phyloP scores from a whole-genome alignment of 2,797 vertebrate genomes.

The Spheniscus humboldti region DNA sequence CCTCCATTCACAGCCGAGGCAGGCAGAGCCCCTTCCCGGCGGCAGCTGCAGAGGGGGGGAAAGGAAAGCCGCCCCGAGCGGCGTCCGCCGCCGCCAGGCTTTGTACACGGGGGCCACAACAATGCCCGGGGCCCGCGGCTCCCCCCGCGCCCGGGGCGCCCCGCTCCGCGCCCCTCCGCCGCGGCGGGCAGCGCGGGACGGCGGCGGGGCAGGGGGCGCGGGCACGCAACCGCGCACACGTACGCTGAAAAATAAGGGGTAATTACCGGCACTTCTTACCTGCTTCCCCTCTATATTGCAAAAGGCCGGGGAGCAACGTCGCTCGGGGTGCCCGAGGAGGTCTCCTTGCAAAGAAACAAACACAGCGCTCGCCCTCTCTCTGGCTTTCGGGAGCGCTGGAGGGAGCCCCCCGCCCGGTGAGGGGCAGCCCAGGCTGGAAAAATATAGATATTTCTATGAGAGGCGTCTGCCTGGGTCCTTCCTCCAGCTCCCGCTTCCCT shows the following conservation, averaged over 20 bases:
- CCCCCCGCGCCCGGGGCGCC: background rate
- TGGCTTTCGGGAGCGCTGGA: background rate
- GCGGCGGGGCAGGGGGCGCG: conserved; percentile 22
- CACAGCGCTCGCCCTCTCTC: background rate
- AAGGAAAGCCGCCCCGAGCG: background rate
- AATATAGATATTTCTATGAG: background rate
- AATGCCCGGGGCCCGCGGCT: conserved; percentile 47
- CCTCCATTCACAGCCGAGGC: conserved; percentile 21
- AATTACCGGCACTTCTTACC: conserved; percentile 59
- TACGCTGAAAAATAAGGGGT: background rate
- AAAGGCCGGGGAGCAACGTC: conserved; percentile 62
- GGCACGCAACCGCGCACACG: background rate
- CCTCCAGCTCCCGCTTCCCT: conserved; percentile 42
- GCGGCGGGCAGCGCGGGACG: conserved; percentile 52
- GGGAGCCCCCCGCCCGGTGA: conserved; percentile 14
- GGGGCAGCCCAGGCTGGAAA: conserved; percentile 38
- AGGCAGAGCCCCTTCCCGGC: conserved; percentile 43
- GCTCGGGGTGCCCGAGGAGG: conserved; percentile 5
- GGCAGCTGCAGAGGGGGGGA: background rate
- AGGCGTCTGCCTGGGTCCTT: conserved; percentile 49
- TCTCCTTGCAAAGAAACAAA: conserved; percentile 49
- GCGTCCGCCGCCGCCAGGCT: conserved; percentile 35
- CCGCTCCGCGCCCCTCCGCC: conserved; percentile 10
- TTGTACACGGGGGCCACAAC: conserved; percentile 66
- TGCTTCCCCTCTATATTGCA: conserved; percentile 76